Conservation (phyloP, 1,140 invertebrate species). For the Drosophila melanica region DNA sequence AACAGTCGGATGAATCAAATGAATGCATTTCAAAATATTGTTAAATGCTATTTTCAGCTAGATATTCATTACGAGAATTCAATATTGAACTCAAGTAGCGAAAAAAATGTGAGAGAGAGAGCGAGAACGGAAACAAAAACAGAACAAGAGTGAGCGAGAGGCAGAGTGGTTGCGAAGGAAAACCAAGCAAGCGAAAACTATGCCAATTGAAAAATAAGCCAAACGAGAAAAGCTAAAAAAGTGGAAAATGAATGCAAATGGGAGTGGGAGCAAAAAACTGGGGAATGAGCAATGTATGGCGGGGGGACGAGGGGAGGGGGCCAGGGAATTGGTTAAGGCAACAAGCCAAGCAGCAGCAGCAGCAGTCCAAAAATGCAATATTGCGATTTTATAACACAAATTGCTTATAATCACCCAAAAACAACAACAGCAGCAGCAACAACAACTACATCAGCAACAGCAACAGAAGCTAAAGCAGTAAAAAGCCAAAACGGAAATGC, state of each 20-base stretch:
- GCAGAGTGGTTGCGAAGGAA: background rate
- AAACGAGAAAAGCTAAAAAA: slow-evolving; percentile 60
- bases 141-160: background rate
- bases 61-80: slow-evolving; percentile 13
- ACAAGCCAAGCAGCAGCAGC: slow-evolving; percentile 17
- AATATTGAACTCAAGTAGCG: background rate
- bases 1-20: slow-evolving; percentile 5
- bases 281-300: no score
- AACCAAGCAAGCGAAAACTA: slow-evolving; percentile 66
- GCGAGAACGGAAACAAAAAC: background rate
- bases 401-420: slow-evolving; percentile 75
- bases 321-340: background rate
- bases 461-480: slow-evolving; percentile 18
- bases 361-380: slow-evolving; percentile 68
- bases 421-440: slow-evolving; percentile 37
- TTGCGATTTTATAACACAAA: slow-evolving; percentile 81
- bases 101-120: background rate
- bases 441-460: background rate
- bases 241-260: slow-evolving; percentile 44
- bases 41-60: slow-evolving; percentile 24
- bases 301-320: no score
- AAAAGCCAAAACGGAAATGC: slow-evolving; percentile 69
- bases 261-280: background rate
- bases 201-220: slow-evolving; percentile 74
- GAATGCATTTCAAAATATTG: slow-evolving; percentile 25